Evolutionary conservation across 2,113 vertebrate species (phyloP).

Genomic region (Grallaria varia): DNA sequence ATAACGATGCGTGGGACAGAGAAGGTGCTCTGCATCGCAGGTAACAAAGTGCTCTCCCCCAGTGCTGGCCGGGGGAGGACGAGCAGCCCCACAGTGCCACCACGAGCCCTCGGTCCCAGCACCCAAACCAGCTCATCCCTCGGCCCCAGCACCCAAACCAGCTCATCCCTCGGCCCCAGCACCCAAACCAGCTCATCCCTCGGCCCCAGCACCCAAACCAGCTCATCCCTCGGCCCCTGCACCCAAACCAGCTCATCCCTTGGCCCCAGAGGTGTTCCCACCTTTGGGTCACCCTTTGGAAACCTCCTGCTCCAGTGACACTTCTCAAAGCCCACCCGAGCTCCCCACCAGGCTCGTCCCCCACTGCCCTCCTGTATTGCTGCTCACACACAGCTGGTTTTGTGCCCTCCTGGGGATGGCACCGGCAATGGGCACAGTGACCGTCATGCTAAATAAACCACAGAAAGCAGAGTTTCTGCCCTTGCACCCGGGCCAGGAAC

Average conservation of each 20-base stretch:
- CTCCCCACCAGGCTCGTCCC: rapidly evolving
- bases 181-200: rapidly evolving
- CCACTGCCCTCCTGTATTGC: rapidly evolving
- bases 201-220: rapidly evolving
- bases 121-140: neutral
- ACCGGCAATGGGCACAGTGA: rapidly evolving
- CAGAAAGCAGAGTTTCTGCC: neutral
- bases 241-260: rapidly evolving
- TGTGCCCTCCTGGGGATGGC: neutral
- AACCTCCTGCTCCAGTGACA: neutral
- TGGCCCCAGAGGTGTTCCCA: neutral
- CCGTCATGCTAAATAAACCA: rapidly evolving
- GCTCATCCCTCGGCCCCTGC: neutral
- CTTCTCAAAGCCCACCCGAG: neutral
- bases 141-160: no score
- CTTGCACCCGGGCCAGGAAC: neutral
- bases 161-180: no score
- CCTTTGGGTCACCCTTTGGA: rapidly evolving
- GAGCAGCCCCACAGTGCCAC: rapidly evolving
- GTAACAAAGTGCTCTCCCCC: rapidly evolving
- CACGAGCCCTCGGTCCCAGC: neutral
- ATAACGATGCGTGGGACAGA: neutral
- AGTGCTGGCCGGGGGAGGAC: neutral
- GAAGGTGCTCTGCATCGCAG: neutral
- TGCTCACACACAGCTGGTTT: rapidly evolving